A percentile compares a stretch with the other conserved stretches of the same genome.
Conservation (phyloP, 1,140 invertebrate species). For the Caenorhabditis briggsae region DNA sequence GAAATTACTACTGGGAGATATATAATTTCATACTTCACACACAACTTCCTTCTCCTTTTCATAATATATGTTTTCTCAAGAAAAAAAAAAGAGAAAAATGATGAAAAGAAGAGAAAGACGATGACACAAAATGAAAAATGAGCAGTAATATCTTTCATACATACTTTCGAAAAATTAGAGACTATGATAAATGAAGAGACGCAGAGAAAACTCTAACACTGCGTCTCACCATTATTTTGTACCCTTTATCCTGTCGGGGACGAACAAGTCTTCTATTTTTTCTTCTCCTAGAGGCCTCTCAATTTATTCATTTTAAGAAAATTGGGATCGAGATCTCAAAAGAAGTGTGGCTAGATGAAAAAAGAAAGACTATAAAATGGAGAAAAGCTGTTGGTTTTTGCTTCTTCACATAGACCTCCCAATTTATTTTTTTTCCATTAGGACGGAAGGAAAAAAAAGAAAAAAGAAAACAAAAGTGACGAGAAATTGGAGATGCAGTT, state of each 20-base stretch:
- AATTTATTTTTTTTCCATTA: background rate
- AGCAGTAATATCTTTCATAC: slow-evolving; percentile 48
- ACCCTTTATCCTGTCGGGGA: background rate
- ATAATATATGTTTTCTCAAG: background rate
- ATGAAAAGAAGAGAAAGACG: slow-evolving; percentile 3
- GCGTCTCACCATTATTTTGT: background rate
- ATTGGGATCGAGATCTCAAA: background rate
- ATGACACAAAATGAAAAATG: slow-evolving; percentile 55
- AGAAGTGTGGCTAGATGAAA: background rate
- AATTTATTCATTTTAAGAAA: background rate
- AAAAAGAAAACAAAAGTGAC: slow-evolving; percentile 39
- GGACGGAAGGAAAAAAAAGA: background rate
- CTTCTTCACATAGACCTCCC: background rate
- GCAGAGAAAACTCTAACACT: background rate
- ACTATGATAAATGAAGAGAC: background rate
- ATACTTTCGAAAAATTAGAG: slow-evolving; percentile 18
- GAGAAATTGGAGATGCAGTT: slow-evolving; percentile 42
- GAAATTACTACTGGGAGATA: background rate
- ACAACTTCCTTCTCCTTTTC: background rate
- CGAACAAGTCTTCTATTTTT: too few relatives aligned
- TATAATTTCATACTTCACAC: background rate
- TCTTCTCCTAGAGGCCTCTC: too few relatives aligned
- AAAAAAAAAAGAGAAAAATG: slow-evolving; percentile 28
- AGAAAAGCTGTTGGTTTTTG: background rate
- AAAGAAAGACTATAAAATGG: background rate